A percentile compares a stretch with the other conserved stretches of the same genome.
Evolutionary conservation across 2,888 invertebrate species (phyloP).

Genomic region (Brachylomia viminalis): DNA sequence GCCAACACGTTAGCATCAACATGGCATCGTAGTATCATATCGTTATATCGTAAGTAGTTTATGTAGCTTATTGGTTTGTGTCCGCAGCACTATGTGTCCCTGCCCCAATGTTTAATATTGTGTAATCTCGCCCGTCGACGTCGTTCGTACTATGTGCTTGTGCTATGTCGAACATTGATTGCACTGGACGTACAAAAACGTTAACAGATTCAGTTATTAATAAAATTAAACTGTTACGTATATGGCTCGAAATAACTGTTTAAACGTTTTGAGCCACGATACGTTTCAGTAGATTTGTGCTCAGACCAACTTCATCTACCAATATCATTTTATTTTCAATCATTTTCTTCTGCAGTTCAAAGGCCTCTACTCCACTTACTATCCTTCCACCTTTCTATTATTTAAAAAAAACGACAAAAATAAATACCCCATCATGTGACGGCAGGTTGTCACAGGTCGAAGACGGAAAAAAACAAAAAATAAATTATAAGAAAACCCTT

Average conservation of each 20-base stretch:
- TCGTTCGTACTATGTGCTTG: slow-evolving; percentile 13
- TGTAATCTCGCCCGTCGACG: slow-evolving; percentile 22
- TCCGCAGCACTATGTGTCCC: slow-evolving; percentile 30
- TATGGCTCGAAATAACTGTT: not conserved
- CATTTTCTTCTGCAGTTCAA: not conserved
- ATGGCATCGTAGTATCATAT: slow-evolving; percentile 20
- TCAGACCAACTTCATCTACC: not conserved
- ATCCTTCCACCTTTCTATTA: not conserved
- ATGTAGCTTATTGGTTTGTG: slow-evolving; percentile 46
- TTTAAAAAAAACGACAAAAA: not conserved
- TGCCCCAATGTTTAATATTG: slow-evolving; percentile 51
- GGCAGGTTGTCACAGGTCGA: not conserved
- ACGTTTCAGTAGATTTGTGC: not conserved
- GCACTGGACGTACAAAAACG: slow-evolving; percentile 21
- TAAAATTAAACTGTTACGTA: slow-evolving; percentile 9
- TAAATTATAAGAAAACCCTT: slow-evolving; percentile 5
- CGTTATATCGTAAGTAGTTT: slow-evolving; percentile 29
- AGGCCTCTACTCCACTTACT: not conserved
- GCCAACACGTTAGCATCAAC: slow-evolving; percentile 40
- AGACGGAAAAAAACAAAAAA: slow-evolving; percentile 3
- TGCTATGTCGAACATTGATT: slow-evolving; percentile 30
- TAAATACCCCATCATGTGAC: not conserved
- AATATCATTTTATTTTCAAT: not conserved
- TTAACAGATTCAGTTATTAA: slow-evolving; percentile 21
- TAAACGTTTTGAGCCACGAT: not conserved